phyloP scores from a whole-genome alignment of 1,140 invertebrate species.

The Temnothorax curvispinosus region DNA sequence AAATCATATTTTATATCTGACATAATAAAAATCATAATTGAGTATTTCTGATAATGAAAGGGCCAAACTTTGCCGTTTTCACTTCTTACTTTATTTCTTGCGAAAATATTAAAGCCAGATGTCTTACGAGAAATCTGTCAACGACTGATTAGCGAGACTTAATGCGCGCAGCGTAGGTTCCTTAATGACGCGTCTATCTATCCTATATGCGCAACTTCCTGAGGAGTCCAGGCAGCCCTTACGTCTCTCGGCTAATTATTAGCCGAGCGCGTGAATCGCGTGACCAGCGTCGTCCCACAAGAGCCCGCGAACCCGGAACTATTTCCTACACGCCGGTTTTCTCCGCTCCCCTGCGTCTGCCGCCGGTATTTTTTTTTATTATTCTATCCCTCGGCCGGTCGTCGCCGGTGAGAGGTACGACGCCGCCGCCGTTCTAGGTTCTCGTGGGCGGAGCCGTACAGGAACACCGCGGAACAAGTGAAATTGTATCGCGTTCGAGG shows the following conservation, averaged over 20 bases:
- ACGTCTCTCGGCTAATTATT: slow-evolving; percentile 69
- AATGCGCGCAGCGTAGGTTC: slow-evolving; percentile 47
- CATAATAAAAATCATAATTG: background rate
- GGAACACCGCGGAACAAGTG: slow-evolving; percentile 75
- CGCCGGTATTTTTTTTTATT: slow-evolving; percentile 25
- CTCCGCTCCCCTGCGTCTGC: slow-evolving; percentile 36
- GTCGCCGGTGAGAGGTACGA: slow-evolving; percentile 24
- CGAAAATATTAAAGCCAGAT: background rate
- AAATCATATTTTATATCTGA: background rate
- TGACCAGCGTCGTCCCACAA: slow-evolving; percentile 77
- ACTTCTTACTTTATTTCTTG: background rate
- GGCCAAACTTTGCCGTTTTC: background rate
- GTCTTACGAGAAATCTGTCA: background rate
- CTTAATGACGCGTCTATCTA: slow-evolving; percentile 50
- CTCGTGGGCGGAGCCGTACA: slow-evolving; percentile 67
- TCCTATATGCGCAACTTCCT: slow-evolving; percentile 49
- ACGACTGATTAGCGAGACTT: background rate
- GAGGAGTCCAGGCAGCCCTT: slow-evolving; percentile 52
- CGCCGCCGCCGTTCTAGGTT: slow-evolving; percentile 50
- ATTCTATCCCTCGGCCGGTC: slow-evolving; percentile 13
- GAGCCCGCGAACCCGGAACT: slow-evolving; percentile 74
- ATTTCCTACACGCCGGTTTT: slow-evolving; percentile 63
- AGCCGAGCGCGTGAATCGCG: slow-evolving; percentile 78
- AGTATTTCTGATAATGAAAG: background rate
- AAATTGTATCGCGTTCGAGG: slow-evolving; percentile 78